Conservation (phyloP, 2,113 vertebrate species). For the Picathartes gymnocephalus region DNA sequence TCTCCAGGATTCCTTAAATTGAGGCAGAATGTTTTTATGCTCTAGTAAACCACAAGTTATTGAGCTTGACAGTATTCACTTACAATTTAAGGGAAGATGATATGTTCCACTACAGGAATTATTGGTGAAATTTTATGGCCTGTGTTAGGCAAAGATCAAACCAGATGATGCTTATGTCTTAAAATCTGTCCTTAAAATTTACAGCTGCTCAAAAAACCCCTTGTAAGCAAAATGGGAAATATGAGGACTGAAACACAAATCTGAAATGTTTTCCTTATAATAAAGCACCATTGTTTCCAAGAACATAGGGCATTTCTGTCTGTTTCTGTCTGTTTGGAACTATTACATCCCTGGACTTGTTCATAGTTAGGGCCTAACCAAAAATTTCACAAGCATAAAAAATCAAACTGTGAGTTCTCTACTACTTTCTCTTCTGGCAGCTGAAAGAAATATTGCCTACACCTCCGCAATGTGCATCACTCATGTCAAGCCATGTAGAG, state of each 20-base stretch:
- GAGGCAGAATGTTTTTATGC: slow-evolving; percentile 38
- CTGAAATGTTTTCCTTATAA: not conserved
- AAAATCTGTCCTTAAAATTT: slow-evolving; percentile 18
- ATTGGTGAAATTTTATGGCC: slow-evolving; percentile 14
- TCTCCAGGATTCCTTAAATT: slow-evolving; percentile 13
- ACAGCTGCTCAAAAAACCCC: not conserved
- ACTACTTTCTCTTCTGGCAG: not conserved
- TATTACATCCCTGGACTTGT: not conserved
- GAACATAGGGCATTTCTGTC: not conserved
- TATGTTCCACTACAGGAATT: slow-evolving; percentile 9
- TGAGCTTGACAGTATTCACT: slow-evolving; percentile 3
- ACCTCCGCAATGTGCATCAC: not conserved
- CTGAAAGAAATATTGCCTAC: not conserved
- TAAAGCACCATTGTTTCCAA: not conserved
- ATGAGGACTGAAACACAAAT: not conserved
- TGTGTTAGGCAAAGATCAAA: slow-evolving; percentile 17
- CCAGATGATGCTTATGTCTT: not conserved
- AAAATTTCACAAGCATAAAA: not conserved
- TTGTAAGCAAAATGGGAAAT: not conserved
- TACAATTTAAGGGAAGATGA: not conserved
- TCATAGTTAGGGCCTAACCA: not conserved
- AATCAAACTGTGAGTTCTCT: not conserved
- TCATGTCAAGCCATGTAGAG: not conserved
- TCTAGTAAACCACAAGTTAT: not conserved
- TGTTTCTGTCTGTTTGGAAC: not conserved